These are phyloP conservation scores for Plectus sambesii DNA, from an alignment of 1,140 invertebrate genomes.

Conservation along the genomic window DNA sequence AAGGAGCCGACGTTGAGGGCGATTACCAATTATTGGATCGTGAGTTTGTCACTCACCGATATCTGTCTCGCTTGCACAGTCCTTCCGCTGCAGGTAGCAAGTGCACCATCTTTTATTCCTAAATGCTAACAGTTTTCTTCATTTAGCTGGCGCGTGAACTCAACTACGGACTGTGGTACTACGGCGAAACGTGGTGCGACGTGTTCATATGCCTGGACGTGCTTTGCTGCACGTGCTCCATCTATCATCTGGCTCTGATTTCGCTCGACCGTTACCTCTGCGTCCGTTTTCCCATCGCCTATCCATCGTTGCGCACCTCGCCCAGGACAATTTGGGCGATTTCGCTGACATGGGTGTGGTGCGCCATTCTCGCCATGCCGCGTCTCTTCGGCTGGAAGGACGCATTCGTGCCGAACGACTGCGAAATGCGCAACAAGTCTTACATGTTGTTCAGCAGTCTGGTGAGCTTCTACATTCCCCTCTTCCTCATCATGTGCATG, in stretches of 20 bases:
- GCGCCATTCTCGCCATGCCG: background rate
- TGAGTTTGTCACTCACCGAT: background rate
- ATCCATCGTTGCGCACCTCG: background rate
- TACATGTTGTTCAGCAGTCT: background rate
- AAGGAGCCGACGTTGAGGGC: background rate
- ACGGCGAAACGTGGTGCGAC: background rate
- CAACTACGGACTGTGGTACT: background rate
- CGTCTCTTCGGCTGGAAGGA: background rate
- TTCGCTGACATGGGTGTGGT: background rate
- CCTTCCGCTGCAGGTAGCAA: background rate
- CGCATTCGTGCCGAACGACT: background rate
- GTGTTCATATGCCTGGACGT: background rate
- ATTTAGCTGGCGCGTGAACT: too few species aligned
- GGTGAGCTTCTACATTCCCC: background rate
- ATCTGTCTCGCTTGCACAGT: background rate
- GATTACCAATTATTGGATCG: background rate
- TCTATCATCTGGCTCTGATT: background rate
- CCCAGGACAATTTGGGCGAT: background rate
- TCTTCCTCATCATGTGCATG: background rate
- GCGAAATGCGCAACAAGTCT: background rate
- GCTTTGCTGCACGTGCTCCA: background rate
- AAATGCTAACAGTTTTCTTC: too few species aligned
- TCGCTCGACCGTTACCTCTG: background rate
- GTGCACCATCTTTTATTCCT: too few species aligned
- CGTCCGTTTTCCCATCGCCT: background rate